Percentiles rank a stretch among this genome's conserved stretches.
Conservation (phyloP, 2,888 invertebrate species). For the Lepetodrilus schrolli region DNA sequence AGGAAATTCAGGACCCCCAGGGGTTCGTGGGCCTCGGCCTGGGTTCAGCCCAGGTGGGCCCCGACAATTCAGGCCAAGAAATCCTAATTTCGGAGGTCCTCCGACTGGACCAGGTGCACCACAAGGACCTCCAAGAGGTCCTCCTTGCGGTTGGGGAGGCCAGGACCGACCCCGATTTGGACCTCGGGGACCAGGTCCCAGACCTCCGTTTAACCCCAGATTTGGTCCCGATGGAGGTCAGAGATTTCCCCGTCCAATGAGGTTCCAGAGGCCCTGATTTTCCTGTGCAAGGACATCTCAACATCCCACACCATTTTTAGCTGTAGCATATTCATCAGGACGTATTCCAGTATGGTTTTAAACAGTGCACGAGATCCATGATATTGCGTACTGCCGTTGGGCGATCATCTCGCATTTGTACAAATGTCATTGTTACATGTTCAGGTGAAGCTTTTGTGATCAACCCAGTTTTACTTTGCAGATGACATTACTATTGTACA, state of each 20-base stretch:
- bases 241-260: slow-evolving; percentile 33
- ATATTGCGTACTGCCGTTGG: neutral
- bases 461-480: neutral
- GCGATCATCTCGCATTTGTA: neutral
- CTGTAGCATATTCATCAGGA: neutral
- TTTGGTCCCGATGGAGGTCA: slow-evolving; percentile 36
- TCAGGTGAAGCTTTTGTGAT: slow-evolving; percentile 15
- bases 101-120: slow-evolving; percentile 30
- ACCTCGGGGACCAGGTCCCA: slow-evolving; percentile 32
- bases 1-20: slow-evolving; percentile 16
- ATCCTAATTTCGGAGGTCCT: slow-evolving; percentile 40
- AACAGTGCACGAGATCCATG: neutral
- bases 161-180: slow-evolving; percentile 32
- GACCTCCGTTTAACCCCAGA: slow-evolving; percentile 30
- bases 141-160: slow-evolving; percentile 31
- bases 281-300: neutral
- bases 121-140: slow-evolving; percentile 28
- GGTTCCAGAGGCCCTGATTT: neutral
- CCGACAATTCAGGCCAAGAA: slow-evolving; percentile 37
- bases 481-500: too few species aligned
- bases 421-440: slow-evolving; percentile 10
- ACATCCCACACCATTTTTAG: slow-evolving; percentile 39
- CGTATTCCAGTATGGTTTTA: neutral
- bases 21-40: slow-evolving; percentile 28
- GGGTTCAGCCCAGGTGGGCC: slow-evolving; percentile 37